Base-by-base conservation (phyloP, 2,888 invertebrate species). In the Stratiomys singularior region DNA sequence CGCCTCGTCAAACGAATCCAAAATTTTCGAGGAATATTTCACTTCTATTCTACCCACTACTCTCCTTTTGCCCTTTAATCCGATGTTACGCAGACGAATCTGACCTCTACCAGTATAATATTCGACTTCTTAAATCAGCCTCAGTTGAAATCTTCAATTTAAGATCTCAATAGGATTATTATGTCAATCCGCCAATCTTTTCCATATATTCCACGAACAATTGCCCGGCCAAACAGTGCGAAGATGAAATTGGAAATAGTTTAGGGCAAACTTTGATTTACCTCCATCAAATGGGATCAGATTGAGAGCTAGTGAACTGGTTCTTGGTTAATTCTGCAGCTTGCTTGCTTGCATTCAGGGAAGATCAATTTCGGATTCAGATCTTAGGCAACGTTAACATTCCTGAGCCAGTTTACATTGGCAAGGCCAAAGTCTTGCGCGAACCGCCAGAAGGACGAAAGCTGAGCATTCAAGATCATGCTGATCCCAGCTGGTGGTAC, bases 351-450 rank as follows among this genome's bases (percentile, higher is more conserved):
- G n/a, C 15, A 52, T 18, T 52, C 52, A 18, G 15, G 47, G 18
- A 52, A 52, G 52, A 52, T 52, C 52, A 18, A 52, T 52, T 52
- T 52, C 15, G 52, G 52, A 52, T 18, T 52, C 18, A 4, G 18
- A 4, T n/a, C 15, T 52, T 58, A 74, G 23, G 25, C 60, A 67
- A 46, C 46, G 21, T 67, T 25, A 69, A 30, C 69, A 69, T 69
- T 74, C 74, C 46, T 58, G 58, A 23, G 58, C 74, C 44, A 60
- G 74, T 74, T 74, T 44, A 58, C 74, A 13, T 74, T 47, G 69
- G 46, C 69, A 69, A 69, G 69, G 69, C 46, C 47, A 47, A 69
- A 27, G n/a, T 25, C 21, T 64, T 27, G 1, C 18, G 27, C 28
- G 15, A 52, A 37, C 9, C 37, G 28, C 63, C 28, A 13, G 30